Conservation (phyloP, 2,113 vertebrate species). For the Amphilophus citrinellus region DNA sequence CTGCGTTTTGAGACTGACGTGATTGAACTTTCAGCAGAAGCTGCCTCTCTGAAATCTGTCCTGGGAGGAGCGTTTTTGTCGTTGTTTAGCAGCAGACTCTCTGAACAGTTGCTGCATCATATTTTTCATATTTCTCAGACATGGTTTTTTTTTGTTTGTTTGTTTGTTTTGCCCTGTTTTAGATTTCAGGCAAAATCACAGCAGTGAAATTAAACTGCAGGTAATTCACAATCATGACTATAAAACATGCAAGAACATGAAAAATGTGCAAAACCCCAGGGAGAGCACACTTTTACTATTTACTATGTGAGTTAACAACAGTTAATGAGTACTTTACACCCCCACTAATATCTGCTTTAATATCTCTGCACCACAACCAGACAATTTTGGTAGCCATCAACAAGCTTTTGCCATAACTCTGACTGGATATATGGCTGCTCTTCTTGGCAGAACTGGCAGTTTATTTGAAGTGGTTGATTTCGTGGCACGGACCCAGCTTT, state of each 20-base stretch:
- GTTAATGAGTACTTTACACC: too few species aligned
- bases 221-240: not conserved
- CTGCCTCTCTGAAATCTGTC: not conserved
- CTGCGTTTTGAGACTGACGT: not conserved
- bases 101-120: constrained; percentile 8
- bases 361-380: too few species aligned
- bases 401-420: too few species aligned
- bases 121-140: not conserved
- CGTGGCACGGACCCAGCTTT: too few species aligned
- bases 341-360: too few species aligned
- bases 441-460: too few species aligned
- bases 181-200: not conserved
- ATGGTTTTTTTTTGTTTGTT: too few species aligned
- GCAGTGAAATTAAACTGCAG: constrained; percentile 7
- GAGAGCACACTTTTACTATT: not conserved
- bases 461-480: too few species aligned
- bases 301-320: not conserved
- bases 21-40: not conserved
- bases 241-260: not conserved
- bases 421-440: too few species aligned
- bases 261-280: fast-evolving
- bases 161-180: not conserved
- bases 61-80: not conserved
- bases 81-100: constrained; percentile 19
- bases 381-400: too few species aligned